phyloP scores from a whole-genome alignment of 1,140 invertebrate genomes.

The Brachionus plicatilis region DNA sequence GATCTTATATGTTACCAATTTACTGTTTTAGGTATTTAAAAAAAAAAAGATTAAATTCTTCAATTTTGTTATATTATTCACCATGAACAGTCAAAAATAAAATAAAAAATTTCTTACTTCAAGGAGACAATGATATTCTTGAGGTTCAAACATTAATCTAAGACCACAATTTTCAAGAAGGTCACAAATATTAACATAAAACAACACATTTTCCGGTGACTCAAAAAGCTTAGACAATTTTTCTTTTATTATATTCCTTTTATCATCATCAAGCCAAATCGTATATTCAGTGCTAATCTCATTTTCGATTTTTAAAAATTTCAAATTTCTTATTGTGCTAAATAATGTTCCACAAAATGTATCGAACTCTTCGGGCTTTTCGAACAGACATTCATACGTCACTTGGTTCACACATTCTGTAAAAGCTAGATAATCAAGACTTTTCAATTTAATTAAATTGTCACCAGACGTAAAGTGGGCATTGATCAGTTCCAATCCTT shows the following conservation, averaged over 20 bases:
- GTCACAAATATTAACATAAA: neutral
- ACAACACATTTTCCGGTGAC: neutral
- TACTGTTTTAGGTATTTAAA: neutral
- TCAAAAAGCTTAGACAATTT: neutral
- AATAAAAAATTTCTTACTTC: neutral
- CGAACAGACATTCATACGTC: too few species aligned
- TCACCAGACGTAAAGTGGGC: neutral
- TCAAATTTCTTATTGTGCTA: neutral
- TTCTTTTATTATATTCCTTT: neutral
- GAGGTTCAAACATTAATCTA: too few species aligned
- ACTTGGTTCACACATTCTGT: too few species aligned
- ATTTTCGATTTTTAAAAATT: neutral
- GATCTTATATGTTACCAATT: neutral
- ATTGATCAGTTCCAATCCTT: neutral
- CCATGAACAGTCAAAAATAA: neutral
- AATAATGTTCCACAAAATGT: neutral
- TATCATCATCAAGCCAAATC: neutral
- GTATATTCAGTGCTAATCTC: too few species aligned
- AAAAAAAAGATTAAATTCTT: neutral
- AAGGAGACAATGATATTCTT: too few species aligned
- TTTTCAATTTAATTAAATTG: neutral
- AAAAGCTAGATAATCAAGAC: neutral
- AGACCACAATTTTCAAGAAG: too few species aligned
- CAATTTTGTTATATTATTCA: neutral
- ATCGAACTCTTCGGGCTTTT: neutral